Base-by-base conservation (phyloP, 2,797 vertebrate species). In the Hippoglossus hippoglossus region DNA sequence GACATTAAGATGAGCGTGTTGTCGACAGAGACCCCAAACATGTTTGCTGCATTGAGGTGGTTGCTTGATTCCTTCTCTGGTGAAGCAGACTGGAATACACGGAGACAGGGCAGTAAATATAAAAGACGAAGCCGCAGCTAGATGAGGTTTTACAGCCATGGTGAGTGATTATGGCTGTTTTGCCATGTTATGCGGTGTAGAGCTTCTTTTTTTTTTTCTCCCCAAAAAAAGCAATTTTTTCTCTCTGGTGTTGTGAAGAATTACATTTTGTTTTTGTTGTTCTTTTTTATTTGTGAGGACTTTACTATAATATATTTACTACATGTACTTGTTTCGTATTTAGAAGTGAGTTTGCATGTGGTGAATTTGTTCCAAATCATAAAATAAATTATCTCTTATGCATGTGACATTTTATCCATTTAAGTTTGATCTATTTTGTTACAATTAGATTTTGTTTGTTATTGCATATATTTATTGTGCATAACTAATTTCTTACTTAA, bases 91-190 rank as follows among this genome's bases (percentile, higher is more conserved):
- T 44, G 53, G 52, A 57, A 70, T 39, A 63, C 22, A 28, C 36
- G 54, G 63, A 77, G 47, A 64, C 61, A 50, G 16, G 22, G 25
- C 74, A 63, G 46, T n/a, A n/a, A 77, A 67, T 64, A 24, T 67
- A 44, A 77, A 79, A 79, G 63, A 72, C 50, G 36, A 77, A 78
- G 74, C 83, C 68, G 15, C 81, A 82, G 63, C 51, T 49, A 60
- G 67, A 66, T 71, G 46, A 71, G 60, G 47, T 56, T 87, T 75
- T 28, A 56, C 39, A 21, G 65, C 56, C 31, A 36, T 58, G 65
- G 66, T 55, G 55, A 77, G 34, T 55, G 58, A 67, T 62, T 63
- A 63, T 67, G 62, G 80, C 39, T 67, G 58, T 68, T 70, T 85
- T 83, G 63, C 49, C 56, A 13, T 70, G 64, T 47, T 63, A 47